Base-by-base conservation (phyloP, 2,113 vertebrate species). In the Microcebus griseorufus region DNA sequence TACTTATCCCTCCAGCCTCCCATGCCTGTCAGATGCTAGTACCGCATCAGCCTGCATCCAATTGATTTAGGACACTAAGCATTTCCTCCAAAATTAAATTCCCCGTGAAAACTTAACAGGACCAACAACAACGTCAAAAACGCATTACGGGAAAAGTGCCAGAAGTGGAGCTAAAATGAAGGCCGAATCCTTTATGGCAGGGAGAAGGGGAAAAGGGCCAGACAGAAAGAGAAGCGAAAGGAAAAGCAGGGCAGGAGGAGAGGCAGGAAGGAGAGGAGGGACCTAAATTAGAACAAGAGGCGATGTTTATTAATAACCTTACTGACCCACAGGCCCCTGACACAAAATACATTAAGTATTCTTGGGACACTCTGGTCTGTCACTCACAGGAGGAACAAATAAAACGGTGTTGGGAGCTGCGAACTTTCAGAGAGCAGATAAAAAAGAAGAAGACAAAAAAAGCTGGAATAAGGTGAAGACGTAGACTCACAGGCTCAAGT, bases 261-360 rank as follows among this genome's bases (percentile, higher is more conserved):
- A 92, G 76, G 27, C 90, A 67, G 14, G 79, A 53, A 60, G 75
- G 93, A 92, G 89, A 96, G 90, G 73, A 94, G 87, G 94, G 85
- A 95, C 82, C 78, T 27, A 98, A 97, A 98, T 98, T 97, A 97
- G 96, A 94, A 94, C 90, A 45, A 89, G 98, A 97, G 97, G 79
- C 92, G 2, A 51, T 90, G 95, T 88, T 98, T 97, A 97, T 98
- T 97, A 97, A 97, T 98, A 97, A 97, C 96, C 96, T 97, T 96
- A 90, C 96, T 98, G 97, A 98, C 97, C 97, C 97, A 97, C 79
- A 25, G 97, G 97, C 94, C 90, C 96, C 95, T 95, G 97, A 95
- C 96, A 93, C 92, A 92, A 96, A 97, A 92, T 81, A 93, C 94
- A 96, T 73, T 75, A 55, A 93, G 90, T 94, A 88, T 96, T 95